Evolutionary conservation across 53 echinoderm and acorn worm species (phyloP).

Genomic region (Arbacia lixula): DNA sequence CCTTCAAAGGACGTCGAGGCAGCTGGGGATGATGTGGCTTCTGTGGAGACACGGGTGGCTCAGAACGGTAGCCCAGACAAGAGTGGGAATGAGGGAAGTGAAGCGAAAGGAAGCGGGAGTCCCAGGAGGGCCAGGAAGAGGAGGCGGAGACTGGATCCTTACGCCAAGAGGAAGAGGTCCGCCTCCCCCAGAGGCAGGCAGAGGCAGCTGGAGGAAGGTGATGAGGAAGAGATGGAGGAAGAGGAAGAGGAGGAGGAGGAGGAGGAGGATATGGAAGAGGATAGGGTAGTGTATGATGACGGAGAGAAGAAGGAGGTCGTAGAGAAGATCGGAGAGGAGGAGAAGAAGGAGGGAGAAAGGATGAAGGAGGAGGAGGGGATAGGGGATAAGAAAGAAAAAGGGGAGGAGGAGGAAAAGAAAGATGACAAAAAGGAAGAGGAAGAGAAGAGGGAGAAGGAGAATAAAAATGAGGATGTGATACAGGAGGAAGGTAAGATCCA

Average conservation of each 20-base stretch:
- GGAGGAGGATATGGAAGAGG: not conserved
- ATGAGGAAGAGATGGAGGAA: constrained; percentile 13
- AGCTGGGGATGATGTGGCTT: not conserved
- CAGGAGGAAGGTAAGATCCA: not conserved
- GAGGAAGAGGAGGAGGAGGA: constrained; percentile 13
- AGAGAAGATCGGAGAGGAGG: not conserved
- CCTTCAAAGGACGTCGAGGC: not conserved
- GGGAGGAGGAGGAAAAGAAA: not conserved
- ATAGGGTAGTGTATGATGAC: not conserved
- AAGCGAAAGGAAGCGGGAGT: not conserved
- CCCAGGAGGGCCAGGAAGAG: constrained; percentile 24
- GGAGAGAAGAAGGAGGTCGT: not conserved
- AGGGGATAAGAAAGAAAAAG: not conserved
- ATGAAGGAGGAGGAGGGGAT: too few species aligned
- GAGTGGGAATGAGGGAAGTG: not conserved
- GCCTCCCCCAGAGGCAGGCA: constrained; percentile 6
- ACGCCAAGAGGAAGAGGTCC: constrained; percentile 38
- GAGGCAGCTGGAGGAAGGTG: constrained; percentile 5
- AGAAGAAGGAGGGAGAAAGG: not conserved
- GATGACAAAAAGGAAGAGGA: not conserved
- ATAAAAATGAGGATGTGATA: not conserved
- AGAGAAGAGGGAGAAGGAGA: not conserved
- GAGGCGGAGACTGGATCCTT: constrained; percentile 39
- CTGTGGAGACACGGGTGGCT: not conserved
- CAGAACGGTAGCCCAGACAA: not conserved